Evolutionary conservation across 1,140 invertebrate species (phyloP).

Genomic region (Agraylea sexmaculata): DNA sequence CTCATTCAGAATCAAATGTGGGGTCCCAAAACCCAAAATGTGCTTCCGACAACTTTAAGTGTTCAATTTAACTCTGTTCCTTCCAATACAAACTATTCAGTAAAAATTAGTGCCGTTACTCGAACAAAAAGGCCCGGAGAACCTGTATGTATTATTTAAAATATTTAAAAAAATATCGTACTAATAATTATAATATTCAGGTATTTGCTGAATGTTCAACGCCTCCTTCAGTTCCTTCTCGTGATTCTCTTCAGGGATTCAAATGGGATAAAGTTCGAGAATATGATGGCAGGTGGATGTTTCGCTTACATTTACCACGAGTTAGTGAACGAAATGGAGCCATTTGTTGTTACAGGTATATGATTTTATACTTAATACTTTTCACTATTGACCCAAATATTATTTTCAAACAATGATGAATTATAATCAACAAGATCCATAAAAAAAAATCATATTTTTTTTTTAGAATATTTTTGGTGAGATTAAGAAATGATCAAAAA

Average conservation of each 20-base stretch:
- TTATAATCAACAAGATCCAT: background rate
- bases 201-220: constrained; percentile 50
- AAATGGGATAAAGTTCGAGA: constrained; percentile 60
- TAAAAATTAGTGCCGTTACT: constrained; percentile 58
- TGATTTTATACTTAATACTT: background rate
- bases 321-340: constrained; percentile 74
- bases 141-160: constrained; percentile 23
- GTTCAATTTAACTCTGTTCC: constrained; percentile 52
- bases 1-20: constrained; percentile 39
- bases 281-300: constrained; percentile 52
- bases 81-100: constrained; percentile 70
- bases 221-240: constrained; percentile 55
- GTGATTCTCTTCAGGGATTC: constrained; percentile 47
- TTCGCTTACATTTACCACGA: constrained; percentile 58
- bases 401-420: background rate
- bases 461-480: constrained; percentile 59
- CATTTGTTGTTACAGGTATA: constrained; percentile 67
- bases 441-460: constrained; percentile 11
- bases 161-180: constrained; percentile 3
- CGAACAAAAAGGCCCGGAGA: constrained; percentile 55
- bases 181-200: background rate
- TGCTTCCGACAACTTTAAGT: constrained; percentile 33
- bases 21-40: constrained; percentile 46
- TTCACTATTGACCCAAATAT: background rate
- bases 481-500: constrained; percentile 49